Evolutionary conservation across 2,797 vertebrate species (phyloP).

Genomic region (Mormyrus proboscirostris): DNA sequence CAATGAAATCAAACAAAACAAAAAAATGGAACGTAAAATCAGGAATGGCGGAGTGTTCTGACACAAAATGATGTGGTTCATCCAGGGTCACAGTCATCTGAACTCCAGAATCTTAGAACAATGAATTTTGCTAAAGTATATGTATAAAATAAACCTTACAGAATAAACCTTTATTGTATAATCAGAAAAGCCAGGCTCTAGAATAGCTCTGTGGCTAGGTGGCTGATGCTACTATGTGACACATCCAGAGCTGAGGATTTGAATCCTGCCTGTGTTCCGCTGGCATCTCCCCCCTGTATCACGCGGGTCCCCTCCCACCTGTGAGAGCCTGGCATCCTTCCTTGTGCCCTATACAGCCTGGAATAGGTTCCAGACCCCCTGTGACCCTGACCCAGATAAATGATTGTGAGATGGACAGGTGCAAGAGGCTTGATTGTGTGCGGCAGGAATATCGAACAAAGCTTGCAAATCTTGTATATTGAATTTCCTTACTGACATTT

Average conservation of each 20-base stretch:
- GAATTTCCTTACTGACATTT: slow-evolving; percentile 9
- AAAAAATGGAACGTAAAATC: background rate
- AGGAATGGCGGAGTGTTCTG: background rate
- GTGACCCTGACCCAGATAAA: background rate
- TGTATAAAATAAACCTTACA: background rate
- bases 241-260: background rate
- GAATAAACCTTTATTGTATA: background rate
- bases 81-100: background rate
- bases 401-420: background rate
- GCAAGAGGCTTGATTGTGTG: background rate
- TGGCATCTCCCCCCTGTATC: background rate
- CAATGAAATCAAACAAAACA: background rate
- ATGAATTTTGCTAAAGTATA: background rate
- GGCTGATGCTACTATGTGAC: background rate
- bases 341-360: background rate
- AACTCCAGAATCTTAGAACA: background rate
- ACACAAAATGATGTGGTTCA: background rate
- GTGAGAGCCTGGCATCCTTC: background rate
- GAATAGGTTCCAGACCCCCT: background rate
- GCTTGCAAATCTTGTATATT: slow-evolving; percentile 4
- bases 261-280: background rate
- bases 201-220: background rate
- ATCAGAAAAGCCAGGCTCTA: background rate
- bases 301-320: background rate
- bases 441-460: background rate